Conservation (phyloP, 2,888 invertebrate genomes). For the Drosophila hamatofila region DNA sequence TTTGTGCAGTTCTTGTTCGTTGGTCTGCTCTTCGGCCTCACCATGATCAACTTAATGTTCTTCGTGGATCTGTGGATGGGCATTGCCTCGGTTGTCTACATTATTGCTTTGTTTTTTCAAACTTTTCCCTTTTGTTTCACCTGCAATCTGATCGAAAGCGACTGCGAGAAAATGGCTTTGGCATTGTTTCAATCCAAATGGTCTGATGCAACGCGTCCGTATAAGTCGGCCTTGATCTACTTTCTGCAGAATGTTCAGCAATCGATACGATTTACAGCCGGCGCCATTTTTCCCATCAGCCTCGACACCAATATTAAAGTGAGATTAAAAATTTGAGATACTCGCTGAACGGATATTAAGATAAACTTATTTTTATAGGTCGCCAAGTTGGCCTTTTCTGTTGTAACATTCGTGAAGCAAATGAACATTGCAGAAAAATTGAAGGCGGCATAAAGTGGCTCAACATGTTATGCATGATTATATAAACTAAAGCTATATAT, state of each 20-base stretch:
- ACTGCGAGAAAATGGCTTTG: conserved; percentile 26
- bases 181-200: conserved; percentile 43
- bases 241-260: conserved; percentile 43
- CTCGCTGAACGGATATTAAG: not conserved
- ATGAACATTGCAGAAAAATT: conserved; percentile 59
- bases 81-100: conserved; percentile 8
- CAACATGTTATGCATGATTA: not conserved
- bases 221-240: conserved; percentile 32
- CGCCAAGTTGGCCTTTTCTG: conserved; percentile 65
- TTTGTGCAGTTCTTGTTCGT: conserved; percentile 47
- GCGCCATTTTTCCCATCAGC: conserved; percentile 39
- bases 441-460: not conserved
- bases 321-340: not conserved
- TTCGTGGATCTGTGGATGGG: conserved; percentile 30
- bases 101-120: conserved; percentile 24
- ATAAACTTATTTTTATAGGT: conserved; percentile 40
- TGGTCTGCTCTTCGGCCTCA: conserved; percentile 37
- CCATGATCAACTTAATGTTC: conserved; percentile 48
- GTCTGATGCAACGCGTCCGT: conserved; percentile 27
- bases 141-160: conserved; percentile 39
- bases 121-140: conserved; percentile 48
- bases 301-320: conserved; percentile 49
- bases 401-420: conserved; percentile 57
- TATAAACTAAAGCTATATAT: not conserved
- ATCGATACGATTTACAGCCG: conserved; percentile 39